These are phyloP conservation scores for Crocallis elinguaria DNA, from an alignment of 2,888 invertebrate genomes.

Conservation along the genomic window DNA sequence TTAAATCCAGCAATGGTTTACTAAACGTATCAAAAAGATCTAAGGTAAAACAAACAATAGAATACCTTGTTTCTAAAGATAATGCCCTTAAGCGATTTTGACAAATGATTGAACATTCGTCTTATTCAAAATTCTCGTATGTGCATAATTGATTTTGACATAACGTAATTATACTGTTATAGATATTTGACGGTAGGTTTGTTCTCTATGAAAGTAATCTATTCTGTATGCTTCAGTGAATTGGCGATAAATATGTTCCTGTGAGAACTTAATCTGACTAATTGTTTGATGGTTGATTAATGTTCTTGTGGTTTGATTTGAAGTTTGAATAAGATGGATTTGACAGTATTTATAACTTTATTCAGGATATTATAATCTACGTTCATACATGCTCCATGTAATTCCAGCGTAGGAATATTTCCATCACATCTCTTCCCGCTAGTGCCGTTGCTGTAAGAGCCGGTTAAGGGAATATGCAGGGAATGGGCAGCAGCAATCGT, in stretches of 20 bases:
- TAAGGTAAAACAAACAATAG: slow-evolving; percentile 27
- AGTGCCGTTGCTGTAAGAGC: too few relatives aligned
- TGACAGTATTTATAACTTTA: background rate
- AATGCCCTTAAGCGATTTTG: slow-evolving; percentile 56
- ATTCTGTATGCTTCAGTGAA: slow-evolving; percentile 68
- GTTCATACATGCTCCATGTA: too few relatives aligned
- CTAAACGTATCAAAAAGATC: background rate
- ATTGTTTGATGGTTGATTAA: slow-evolving; percentile 28
- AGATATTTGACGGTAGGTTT: slow-evolving; percentile 56
- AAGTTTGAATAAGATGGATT: background rate
- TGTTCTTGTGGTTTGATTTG: slow-evolving; percentile 10
- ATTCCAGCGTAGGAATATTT: too few relatives aligned
- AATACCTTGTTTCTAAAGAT: slow-evolving; percentile 29
- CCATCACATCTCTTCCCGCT: too few relatives aligned
- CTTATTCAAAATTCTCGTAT: slow-evolving; percentile 70
- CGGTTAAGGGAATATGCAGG: too few relatives aligned
- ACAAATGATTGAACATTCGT: slow-evolving; percentile 66
- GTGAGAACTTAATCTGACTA: slow-evolving; percentile 54
- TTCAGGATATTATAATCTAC: too few relatives aligned
- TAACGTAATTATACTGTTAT: slow-evolving; percentile 66
- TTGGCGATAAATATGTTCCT: slow-evolving; percentile 46
- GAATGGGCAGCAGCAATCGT: too few relatives aligned
- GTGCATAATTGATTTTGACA: slow-evolving; percentile 79
- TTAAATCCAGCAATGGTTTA: slow-evolving; percentile 1
- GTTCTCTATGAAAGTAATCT: slow-evolving; percentile 60